phyloP scores from a whole-genome alignment of 2,113 vertebrate species.

The Thamnaconus septentrionalis region DNA sequence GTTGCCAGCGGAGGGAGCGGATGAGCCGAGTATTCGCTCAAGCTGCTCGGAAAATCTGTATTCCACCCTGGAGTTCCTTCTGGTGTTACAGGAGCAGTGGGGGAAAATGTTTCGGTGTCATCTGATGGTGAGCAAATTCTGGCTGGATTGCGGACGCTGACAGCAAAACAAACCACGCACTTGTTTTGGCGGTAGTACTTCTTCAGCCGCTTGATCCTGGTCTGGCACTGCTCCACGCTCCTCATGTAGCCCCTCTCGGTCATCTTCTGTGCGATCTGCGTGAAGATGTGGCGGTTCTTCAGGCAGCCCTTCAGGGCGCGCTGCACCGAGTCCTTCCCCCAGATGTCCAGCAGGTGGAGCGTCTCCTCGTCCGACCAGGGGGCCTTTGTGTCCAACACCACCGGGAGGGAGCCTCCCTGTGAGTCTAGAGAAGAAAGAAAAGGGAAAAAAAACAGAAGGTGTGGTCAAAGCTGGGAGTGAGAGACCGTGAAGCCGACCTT shows the following conservation, averaged over 20 bases:
- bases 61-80: slow-evolving; percentile 57
- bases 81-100: slow-evolving; percentile 5
- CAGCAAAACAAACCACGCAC: slow-evolving; percentile 28
- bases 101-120: not conserved
- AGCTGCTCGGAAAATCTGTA: slow-evolving; percentile 66
- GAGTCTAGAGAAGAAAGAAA: slow-evolving; percentile 40
- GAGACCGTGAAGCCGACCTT: no score
- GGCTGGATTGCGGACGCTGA: not conserved
- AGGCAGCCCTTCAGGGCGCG: slow-evolving; percentile 70
- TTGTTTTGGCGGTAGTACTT: slow-evolving; percentile 66
- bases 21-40: slow-evolving; percentile 54
- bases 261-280: slow-evolving; percentile 72
- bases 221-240: slow-evolving; percentile 73
- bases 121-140: not conserved
- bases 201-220: slow-evolving; percentile 73
- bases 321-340: slow-evolving; percentile 72
- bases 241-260: slow-evolving; percentile 67
- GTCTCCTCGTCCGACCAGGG: slow-evolving; percentile 77
- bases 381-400: slow-evolving; percentile 57
- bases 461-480: not conserved
- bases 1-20: slow-evolving; percentile 19
- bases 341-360: slow-evolving; percentile 70
- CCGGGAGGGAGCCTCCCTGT: slow-evolving; percentile 50
- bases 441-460: not conserved
- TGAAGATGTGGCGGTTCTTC: slow-evolving; percentile 74